phyloP scores from a whole-genome alignment of 2,888 invertebrate species.

The Stenotaenia linearis region DNA sequence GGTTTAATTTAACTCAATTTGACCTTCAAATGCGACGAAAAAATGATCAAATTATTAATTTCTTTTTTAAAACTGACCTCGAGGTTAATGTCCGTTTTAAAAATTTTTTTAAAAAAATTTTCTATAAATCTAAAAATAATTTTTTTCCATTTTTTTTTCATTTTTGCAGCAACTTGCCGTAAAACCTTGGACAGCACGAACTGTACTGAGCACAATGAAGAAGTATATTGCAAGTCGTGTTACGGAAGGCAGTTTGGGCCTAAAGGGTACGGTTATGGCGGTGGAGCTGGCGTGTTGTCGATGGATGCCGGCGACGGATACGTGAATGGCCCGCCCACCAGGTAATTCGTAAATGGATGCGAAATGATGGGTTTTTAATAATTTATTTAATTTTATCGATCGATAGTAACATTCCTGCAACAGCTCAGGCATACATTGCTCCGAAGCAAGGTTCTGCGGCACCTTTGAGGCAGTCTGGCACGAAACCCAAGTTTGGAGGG shows the following conservation, averaged over 20 bases:
- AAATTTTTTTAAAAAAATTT: not conserved
- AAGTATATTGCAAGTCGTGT: constrained; percentile 94
- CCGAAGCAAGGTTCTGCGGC: constrained; percentile 38
- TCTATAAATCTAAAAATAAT: no score
- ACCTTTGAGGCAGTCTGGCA: constrained; percentile 32
- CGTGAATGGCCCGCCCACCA: constrained; percentile 41
- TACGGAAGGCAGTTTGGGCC: constrained; percentile 97
- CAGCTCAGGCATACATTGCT: constrained; percentile 44
- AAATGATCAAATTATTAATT: no score
- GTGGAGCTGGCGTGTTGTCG: constrained; percentile 93
- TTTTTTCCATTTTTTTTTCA: not conserved
- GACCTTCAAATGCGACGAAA: no score
- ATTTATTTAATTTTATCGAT: not conserved
- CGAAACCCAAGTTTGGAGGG: constrained; percentile 43
- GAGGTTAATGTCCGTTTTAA: not conserved
- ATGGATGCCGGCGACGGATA: constrained; percentile 74
- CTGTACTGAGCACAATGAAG: constrained; percentile 93
- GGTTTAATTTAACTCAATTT: not conserved
- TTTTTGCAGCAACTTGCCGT: constrained; percentile 77
- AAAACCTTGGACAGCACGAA: constrained; percentile 98
- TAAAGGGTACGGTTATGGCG: constrained; percentile 92
- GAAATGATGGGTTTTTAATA: not conserved
- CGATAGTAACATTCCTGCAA: constrained; percentile 42
- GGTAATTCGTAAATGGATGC: constrained; percentile 26
- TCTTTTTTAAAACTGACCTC: no score